Conservation (phyloP, 2,113 vertebrate species). For the Oryzias melastigma region DNA sequence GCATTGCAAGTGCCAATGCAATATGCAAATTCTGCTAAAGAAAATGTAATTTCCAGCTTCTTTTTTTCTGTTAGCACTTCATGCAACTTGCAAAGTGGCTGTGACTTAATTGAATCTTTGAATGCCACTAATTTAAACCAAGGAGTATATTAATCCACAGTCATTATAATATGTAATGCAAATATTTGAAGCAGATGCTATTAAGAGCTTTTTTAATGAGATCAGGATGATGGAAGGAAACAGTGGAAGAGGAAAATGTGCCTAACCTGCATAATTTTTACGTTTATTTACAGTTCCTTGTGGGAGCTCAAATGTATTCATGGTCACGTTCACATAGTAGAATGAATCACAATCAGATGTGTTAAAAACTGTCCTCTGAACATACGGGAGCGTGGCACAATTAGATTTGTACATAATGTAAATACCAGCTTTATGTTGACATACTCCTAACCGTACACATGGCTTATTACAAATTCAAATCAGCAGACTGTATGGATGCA, state of each 20-base stretch:
- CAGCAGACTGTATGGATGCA: conserved; percentile 38
- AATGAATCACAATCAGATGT: conserved; percentile 2
- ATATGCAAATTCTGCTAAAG: conserved; percentile 61
- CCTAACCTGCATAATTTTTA: conserved; percentile 20
- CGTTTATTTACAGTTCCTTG: conserved; percentile 19
- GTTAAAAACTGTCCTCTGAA: background rate
- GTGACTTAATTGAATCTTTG: conserved; percentile 65
- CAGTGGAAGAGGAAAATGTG: conserved; percentile 10
- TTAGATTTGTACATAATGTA: background rate
- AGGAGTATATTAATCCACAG: conserved; percentile 46
- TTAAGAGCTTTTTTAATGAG: conserved; percentile 48
- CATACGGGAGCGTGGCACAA: background rate
- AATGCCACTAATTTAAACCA: conserved; percentile 67
- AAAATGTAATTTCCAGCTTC: conserved; percentile 54
- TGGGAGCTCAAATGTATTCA: conserved; percentile 4
- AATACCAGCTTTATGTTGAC: conserved; percentile 23
- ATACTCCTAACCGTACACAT: background rate
- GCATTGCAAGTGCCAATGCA: conserved; percentile 45
- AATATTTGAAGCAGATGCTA: conserved; percentile 55
- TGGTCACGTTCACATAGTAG: conserved; percentile 1
- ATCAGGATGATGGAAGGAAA: conserved; percentile 7
- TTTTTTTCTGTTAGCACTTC: conserved; percentile 64
- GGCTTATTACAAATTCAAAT: conserved; percentile 47
- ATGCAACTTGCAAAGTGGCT: conserved; percentile 55
- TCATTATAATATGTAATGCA: conserved; percentile 60